Conservation (phyloP, 1,140 invertebrate genomes). For the Eumeta japonica region DNA sequence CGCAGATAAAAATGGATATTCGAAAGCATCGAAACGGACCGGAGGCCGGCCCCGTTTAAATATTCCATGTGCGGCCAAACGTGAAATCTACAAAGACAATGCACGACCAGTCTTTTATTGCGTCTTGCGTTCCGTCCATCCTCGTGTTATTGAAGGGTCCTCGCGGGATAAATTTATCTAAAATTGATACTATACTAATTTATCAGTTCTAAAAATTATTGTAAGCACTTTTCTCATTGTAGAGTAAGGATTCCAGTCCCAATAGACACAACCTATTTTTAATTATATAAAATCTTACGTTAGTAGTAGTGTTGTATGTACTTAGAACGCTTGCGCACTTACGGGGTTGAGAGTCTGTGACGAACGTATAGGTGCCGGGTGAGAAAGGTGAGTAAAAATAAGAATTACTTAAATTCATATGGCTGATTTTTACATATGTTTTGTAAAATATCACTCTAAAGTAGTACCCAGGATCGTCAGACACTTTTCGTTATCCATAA, state of each 20-base stretch:
- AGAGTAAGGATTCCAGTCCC: background rate
- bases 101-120: constrained; percentile 52
- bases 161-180: too few relatives aligned
- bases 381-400: background rate
- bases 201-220: background rate
- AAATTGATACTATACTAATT: background rate
- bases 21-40: too few relatives aligned
- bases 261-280: background rate
- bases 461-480: background rate
- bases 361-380: too few relatives aligned
- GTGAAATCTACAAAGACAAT: constrained; percentile 54
- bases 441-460: background rate
- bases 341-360: too few relatives aligned
- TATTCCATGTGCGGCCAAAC: constrained; percentile 53
- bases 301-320: background rate
- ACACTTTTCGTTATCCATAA: background rate
- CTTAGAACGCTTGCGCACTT: background rate
- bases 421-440: background rate
- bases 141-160: too few relatives aligned
- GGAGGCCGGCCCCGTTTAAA: constrained; percentile 43
- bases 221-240: background rate
- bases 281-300: background rate
- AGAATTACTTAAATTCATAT: background rate
- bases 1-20: too few relatives aligned
- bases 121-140: constrained; percentile 29